A percentile compares a stretch with the other conserved stretches of the same genome.
phyloP scores from a whole-genome alignment of 2,113 vertebrate genomes.

The rat (Rattus norvegicus) region GRCr8 NC_086026.1:111954001-111954500 shows the following conservation, averaged over 20 bases:
- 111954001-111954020: constrained; percentile 63
- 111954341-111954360: neutral
- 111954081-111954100: neutral
- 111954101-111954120: too few relatives aligned
- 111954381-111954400: neutral
- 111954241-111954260: neutral
- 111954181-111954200: neutral
- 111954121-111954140: neutral
- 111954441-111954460: neutral
- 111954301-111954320: neutral
- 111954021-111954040: constrained; percentile 43
- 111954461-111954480: neutral
- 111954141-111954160: neutral
- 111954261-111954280: neutral
- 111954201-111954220: neutral
- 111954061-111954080: neutral
- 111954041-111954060: neutral
- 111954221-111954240: neutral
- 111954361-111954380: neutral
- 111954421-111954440: neutral
- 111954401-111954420: too few relatives aligned
- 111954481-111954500: neutral
- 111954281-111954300: neutral
- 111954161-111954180: neutral
- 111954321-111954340: neutral